phyloP scores from a whole-genome alignment of 2,888 invertebrate genomes.

The Azorinus chamasolen region DNA sequence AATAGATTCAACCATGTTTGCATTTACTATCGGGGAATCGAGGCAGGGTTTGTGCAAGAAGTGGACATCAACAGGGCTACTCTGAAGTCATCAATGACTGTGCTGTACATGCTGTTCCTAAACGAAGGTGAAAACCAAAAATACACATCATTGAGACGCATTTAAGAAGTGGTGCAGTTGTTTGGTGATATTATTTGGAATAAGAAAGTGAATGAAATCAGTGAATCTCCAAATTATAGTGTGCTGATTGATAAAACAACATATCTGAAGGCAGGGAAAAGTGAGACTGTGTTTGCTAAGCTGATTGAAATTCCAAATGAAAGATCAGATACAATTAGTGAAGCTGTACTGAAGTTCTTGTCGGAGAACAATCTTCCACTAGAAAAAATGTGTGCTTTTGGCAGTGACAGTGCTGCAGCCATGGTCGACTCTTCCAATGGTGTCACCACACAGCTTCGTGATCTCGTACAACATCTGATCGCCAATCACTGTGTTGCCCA shows the following conservation, averaged over 20 bases:
- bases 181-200: conserved; percentile 14
- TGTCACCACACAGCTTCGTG: conserved; percentile 22
- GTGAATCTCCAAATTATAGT: conserved; percentile 15
- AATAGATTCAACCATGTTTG: too few relatives aligned
- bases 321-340: conserved; percentile 39
- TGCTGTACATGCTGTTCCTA: too few relatives aligned
- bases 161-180: conserved; percentile 26
- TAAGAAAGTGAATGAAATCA: conserved; percentile 3
- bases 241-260: conserved; percentile 55
- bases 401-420: conserved; percentile 48
- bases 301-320: conserved; percentile 26
- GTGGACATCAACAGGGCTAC: too few relatives aligned
- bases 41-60: too few relatives aligned
- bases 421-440: conserved; percentile 51
- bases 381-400: conserved; percentile 40
- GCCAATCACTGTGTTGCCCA: conserved; percentile 58
- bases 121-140: too few relatives aligned
- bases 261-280: conserved; percentile 22
- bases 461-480: conserved; percentile 26
- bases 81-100: too few relatives aligned
- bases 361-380: conserved; percentile 12
- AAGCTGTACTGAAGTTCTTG: conserved; percentile 10
- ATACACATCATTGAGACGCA: conserved; percentile 30
- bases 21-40: too few relatives aligned
- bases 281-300: conserved; percentile 21